Evolutionary conservation across 2,113 vertebrate genomes (phyloP).

Genomic region (Tyrannus savana): DNA sequence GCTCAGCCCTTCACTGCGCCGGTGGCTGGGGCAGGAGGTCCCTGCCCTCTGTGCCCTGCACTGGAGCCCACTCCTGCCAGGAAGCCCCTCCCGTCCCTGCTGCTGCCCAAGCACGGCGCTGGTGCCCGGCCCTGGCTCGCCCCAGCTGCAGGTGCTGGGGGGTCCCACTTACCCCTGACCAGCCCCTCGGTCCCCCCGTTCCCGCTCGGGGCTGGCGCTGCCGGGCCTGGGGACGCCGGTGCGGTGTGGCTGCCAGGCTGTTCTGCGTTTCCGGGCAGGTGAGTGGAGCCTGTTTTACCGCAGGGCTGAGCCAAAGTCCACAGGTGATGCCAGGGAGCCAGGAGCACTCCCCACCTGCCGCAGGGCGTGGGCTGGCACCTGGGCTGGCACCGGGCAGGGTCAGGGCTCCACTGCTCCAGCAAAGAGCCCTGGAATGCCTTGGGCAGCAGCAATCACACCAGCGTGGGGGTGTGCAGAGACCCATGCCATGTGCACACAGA

Average conservation of each 20-base stretch:
- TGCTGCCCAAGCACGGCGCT: rapidly evolving
- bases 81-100: rapidly evolving
- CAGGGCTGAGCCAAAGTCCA: conserved; percentile 50
- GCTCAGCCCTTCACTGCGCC: rapidly evolving
- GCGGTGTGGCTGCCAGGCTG: background rate
- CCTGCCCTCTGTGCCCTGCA: background rate
- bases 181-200: rapidly evolving
- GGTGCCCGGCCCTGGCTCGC: rapidly evolving
- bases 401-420: rapidly evolving
- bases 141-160: background rate
- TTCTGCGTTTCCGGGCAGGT: background rate
- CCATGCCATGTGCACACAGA: rapidly evolving
- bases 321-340: background rate
- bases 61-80: rapidly evolving
- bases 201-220: background rate
- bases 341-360: background rate
- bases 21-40: background rate
- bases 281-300: background rate
- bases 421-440: background rate
- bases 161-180: background rate
- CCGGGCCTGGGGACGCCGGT: rapidly evolving
- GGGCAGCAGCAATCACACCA: background rate
- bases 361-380: background rate
- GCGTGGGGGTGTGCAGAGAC: background rate
- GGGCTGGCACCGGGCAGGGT: background rate